These are phyloP conservation scores for Sebastes paucispinis DNA, from an alignment of 2,797 vertebrate species.

Conservation along the genomic window DNA sequence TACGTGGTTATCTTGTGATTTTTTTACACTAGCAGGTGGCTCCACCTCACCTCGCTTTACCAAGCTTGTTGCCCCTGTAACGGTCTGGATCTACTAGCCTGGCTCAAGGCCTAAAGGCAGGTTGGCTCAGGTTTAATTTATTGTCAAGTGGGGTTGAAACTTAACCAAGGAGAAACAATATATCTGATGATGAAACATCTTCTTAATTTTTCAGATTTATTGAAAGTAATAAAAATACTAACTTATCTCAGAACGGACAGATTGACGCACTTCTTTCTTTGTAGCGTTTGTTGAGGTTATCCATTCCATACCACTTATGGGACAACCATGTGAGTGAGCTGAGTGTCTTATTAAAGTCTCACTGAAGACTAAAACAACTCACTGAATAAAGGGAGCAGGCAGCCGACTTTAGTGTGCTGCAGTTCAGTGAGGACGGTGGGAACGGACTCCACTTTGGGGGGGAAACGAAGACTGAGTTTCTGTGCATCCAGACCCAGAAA, in stretches of 20 bases:
- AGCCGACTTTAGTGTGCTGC: constrained; percentile 9
- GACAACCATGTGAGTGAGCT: constrained; percentile 42
- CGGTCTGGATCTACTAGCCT: constrained; percentile 20
- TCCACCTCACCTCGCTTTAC: constrained; percentile 52
- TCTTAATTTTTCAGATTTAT: constrained; percentile 48
- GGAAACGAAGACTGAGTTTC: constrained; percentile 11
- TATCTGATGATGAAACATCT: constrained; percentile 39
- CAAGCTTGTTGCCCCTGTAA: constrained; percentile 41
- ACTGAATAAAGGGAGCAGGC: constrained; percentile 10
- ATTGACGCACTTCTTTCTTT: constrained; percentile 66
- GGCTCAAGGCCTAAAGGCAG: constrained; percentile 23
- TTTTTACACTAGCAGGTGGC: constrained; percentile 46
- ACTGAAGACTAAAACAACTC: constrained; percentile 21
- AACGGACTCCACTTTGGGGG: constrained; percentile 12
- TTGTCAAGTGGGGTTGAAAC: constrained; percentile 50
- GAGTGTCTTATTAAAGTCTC: constrained; percentile 49
- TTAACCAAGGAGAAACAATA: constrained; percentile 32
- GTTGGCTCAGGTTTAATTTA: constrained; percentile 39
- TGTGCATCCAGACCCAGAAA: constrained; percentile 27
- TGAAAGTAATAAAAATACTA: constrained; percentile 66
- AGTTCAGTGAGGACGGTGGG: constrained; percentile 8
- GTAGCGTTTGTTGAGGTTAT: constrained; percentile 58
- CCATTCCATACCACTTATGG: constrained; percentile 65
- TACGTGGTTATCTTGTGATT: constrained; percentile 10
- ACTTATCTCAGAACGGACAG: constrained; percentile 54